These are phyloP conservation scores for Ernsta delagoae DNA, from an alignment of 2,888 invertebrate species.

Conservation along the genomic window DNA sequence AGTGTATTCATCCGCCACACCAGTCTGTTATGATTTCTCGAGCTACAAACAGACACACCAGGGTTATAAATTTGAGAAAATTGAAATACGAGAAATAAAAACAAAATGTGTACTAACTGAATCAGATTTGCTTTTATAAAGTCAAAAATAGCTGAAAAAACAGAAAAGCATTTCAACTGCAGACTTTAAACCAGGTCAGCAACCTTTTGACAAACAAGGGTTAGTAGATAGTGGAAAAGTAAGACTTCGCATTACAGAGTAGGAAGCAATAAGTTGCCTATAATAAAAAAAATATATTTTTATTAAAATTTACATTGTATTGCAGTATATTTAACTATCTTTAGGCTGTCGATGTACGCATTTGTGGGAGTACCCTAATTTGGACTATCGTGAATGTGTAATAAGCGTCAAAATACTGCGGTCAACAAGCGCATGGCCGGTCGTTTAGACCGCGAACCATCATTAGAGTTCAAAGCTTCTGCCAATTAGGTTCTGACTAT, in stretches of 20 bases:
- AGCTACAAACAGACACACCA: background rate
- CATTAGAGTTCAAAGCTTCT: constrained; percentile 59
- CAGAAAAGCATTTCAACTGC: constrained; percentile 38
- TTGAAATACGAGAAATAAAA: constrained; percentile 46
- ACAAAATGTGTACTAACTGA: constrained; percentile 46
- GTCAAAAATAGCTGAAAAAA: constrained; percentile 42
- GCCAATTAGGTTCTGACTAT: constrained; percentile 60
- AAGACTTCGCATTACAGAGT: no score
- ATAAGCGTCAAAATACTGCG: constrained; percentile 17
- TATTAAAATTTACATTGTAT: no score
- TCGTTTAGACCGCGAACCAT: constrained; percentile 45
- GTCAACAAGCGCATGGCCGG: background rate
- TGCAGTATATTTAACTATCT: constrained; percentile 21
- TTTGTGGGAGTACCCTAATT: constrained; percentile 2
- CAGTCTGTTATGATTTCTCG: constrained; percentile 26
- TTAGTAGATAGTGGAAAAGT: no score
- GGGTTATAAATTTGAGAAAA: constrained; percentile 44
- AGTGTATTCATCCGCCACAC: constrained; percentile 35
- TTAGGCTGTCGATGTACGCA: constrained; percentile 18
- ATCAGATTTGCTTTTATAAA: constrained; percentile 45
- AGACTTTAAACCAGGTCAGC: constrained; percentile 49
- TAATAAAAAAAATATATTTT: no score
- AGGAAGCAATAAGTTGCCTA: no score
- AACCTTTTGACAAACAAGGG: background rate
- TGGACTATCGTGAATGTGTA: constrained; percentile 6